Percentiles rank a stretch among this genome's conserved stretches.
Evolutionary conservation across 1,140 invertebrate species (phyloP).

Genomic region (Zaprionus gabonicus): DNA sequence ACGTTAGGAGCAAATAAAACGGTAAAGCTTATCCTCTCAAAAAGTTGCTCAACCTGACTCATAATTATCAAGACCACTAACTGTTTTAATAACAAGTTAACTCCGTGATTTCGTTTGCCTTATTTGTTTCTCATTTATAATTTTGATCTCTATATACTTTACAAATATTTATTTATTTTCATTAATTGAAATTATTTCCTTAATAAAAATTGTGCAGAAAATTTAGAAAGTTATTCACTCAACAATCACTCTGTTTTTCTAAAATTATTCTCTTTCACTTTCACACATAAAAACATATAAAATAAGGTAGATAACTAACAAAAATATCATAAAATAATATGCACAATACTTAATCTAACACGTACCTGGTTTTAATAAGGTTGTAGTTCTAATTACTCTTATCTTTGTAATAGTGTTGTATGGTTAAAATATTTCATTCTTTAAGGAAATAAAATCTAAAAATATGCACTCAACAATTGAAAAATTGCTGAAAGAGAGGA

Average conservation of each 20-base stretch:
- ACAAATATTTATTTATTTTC: background rate
- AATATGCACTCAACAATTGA: too few relatives aligned
- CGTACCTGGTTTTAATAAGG: too few relatives aligned
- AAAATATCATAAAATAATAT: too few relatives aligned
- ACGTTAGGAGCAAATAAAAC: background rate
- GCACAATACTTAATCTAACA: too few relatives aligned
- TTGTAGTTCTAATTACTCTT: too few relatives aligned
- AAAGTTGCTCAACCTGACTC: background rate
- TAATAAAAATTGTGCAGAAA: background rate
- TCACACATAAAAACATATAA: background rate
- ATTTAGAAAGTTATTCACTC: background rate
- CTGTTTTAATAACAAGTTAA: background rate
- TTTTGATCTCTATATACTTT: background rate
- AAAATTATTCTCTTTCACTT: background rate
- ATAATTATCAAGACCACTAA: background rate
- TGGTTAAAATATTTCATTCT: too few relatives aligned
- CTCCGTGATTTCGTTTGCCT: background rate
- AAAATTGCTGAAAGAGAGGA: too few relatives aligned
- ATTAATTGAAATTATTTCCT: background rate
- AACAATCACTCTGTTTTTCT: background rate
- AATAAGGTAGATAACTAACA: too few relatives aligned
- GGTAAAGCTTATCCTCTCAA: background rate
- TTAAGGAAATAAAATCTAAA: too few relatives aligned
- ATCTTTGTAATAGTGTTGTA: too few relatives aligned
- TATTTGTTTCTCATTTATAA: background rate